Evolutionary conservation across 2,797 vertebrate species (phyloP).

Genomic region (Helostoma temminkii): DNA sequence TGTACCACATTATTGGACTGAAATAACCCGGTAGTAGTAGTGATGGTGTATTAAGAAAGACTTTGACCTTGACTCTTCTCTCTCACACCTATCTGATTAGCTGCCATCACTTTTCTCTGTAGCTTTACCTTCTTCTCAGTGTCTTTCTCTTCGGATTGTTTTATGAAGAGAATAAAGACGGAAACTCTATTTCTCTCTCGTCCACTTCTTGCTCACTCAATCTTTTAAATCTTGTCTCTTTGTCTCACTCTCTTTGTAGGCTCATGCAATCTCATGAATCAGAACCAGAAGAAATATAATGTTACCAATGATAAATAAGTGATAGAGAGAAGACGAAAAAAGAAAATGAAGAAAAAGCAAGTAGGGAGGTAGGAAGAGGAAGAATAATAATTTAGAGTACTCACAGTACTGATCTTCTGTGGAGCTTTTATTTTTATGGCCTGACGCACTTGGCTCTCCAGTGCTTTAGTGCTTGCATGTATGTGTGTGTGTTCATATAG

Average conservation of each 20-base stretch:
- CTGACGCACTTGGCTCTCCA: slow-evolving; percentile 43
- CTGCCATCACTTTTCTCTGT: slow-evolving; percentile 66
- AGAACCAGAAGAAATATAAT: slow-evolving; percentile 6
- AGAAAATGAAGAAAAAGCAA: slow-evolving; percentile 33
- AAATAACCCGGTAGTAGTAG: slow-evolving; percentile 50
- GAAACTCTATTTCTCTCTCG: too few relatives aligned
- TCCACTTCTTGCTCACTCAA: background rate
- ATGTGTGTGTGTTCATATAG: slow-evolving; percentile 13
- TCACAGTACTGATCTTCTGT: slow-evolving; percentile 54
- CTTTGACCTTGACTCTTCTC: slow-evolving; percentile 55
- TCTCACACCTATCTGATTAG: slow-evolving; percentile 68
- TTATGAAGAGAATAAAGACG: background rate
- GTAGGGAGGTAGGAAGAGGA: slow-evolving; percentile 26
- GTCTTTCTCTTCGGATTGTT: background rate
- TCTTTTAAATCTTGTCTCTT: slow-evolving; percentile 4
- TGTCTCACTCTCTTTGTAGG: background rate
- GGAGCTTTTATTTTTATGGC: slow-evolving; percentile 74
- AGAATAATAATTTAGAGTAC: slow-evolving; percentile 69
- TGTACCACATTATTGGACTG: slow-evolving; percentile 56
- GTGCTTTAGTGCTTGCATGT: slow-evolving; percentile 29
- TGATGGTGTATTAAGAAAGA: slow-evolving; percentile 32
- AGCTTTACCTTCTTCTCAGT: slow-evolving; percentile 28
- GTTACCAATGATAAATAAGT: slow-evolving; percentile 5
- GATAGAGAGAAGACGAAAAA: slow-evolving; percentile 8
- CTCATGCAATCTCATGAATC: background rate